Percentiles rank a stretch among this genome's conserved stretches.
phyloP scores from a whole-genome alignment of 1,140 invertebrate species.

The Drosophila funebris region DNA sequence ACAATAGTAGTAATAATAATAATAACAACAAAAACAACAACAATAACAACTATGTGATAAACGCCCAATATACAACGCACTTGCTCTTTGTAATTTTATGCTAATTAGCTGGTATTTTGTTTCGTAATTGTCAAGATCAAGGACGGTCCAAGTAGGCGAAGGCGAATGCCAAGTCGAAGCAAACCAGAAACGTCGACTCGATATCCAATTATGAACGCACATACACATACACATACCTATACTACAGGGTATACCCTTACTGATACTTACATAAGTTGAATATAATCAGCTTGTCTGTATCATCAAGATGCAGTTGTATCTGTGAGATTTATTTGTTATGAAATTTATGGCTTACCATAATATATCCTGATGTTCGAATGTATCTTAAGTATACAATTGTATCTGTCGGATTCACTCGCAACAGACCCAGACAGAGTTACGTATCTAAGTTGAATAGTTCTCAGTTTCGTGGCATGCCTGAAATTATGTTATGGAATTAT shows the following conservation, averaged over 20 bases:
- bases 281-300: not conserved
- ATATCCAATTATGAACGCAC: conserved; percentile 23
- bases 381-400: too few species aligned
- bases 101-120: conserved; percentile 66
- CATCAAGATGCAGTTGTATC: too few species aligned
- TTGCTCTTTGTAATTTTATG: conserved; percentile 70
- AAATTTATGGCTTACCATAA: too few species aligned
- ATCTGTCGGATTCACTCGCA: too few species aligned
- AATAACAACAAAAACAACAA: conserved; percentile 40
- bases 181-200: conserved; percentile 32
- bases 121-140: conserved; percentile 75
- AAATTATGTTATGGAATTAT: too few species aligned
- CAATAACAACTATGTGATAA: conserved; percentile 19
- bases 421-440: too few species aligned
- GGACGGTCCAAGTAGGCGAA: conserved; percentile 47
- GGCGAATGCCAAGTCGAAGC: conserved; percentile 12
- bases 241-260: not conserved
- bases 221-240: not conserved
- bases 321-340: too few species aligned
- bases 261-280: not conserved
- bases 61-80: conserved; percentile 44
- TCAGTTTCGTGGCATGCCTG: too few species aligned
- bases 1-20: conserved; percentile 38
- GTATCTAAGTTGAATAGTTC: too few species aligned
- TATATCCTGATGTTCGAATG: too few species aligned